These are phyloP conservation scores for Rhinogobio ventralis DNA, from an alignment of 2,797 vertebrate species.

Conservation along the genomic window DNA sequence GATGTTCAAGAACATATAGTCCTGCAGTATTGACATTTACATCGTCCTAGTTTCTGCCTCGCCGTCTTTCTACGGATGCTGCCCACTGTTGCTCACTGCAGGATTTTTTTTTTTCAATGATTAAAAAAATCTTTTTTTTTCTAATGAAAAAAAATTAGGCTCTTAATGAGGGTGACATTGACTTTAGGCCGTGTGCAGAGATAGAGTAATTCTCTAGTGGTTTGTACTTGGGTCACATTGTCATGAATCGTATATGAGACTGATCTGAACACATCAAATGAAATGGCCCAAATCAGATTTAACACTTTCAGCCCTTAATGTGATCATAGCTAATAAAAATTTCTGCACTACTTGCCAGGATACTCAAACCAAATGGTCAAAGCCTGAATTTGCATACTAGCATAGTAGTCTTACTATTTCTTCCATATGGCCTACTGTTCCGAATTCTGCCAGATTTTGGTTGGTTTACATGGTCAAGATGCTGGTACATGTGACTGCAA, in stretches of 20 bases:
- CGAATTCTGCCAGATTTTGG: background rate
- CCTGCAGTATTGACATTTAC: background rate
- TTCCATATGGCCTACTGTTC: background rate
- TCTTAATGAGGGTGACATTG: background rate
- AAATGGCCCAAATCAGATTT: background rate
- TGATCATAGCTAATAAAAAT: background rate
- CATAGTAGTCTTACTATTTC: background rate
- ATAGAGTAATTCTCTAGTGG: background rate
- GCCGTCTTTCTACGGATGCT: background rate
- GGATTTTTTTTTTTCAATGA: background rate
- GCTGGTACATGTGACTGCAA: background rate
- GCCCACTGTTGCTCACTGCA: background rate
- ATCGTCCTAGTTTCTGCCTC: background rate
- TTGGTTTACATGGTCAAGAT: background rate
- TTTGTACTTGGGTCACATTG: constrained; percentile 10
- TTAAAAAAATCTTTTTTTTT: background rate
- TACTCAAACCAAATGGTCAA: background rate
- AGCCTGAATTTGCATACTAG: background rate
- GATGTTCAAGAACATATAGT: background rate
- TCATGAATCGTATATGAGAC: background rate
- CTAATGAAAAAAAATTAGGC: too few species aligned
- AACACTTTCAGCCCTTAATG: background rate
- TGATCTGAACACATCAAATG: background rate
- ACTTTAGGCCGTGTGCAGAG: background rate
- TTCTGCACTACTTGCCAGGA: background rate